These are phyloP conservation scores for Budorcas taxicolor DNA, from an alignment of 2,113 vertebrate genomes.

Conservation along the genomic window DNA sequence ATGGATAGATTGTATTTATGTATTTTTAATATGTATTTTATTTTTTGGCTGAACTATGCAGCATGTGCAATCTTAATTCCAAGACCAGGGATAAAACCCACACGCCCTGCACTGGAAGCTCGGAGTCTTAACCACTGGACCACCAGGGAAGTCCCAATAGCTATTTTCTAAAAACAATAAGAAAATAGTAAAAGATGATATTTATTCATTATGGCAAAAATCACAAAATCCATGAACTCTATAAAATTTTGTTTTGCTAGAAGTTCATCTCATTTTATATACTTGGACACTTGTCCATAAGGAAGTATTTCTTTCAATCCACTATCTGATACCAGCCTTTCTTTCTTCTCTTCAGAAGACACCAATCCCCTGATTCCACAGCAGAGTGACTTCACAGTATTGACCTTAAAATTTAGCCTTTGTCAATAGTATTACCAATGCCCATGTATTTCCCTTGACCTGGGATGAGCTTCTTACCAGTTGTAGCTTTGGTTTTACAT, in stretches of 20 bases:
- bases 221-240: neutral
- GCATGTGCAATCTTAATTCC: neutral
- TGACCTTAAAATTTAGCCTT: neutral
- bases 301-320: neutral
- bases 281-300: neutral
- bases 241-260: neutral
- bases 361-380: neutral
- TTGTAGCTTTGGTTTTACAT: neutral
- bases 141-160: neutral
- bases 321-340: neutral
- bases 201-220: neutral
- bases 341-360: neutral
- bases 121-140: neutral
- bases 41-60: neutral
- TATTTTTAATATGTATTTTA: neutral
- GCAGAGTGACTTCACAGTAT: neutral
- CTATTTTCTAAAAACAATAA: neutral
- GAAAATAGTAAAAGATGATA: neutral
- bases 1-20: neutral
- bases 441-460: neutral
- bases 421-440: neutral
- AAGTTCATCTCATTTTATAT: neutral
- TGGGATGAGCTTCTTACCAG: neutral
- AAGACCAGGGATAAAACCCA: neutral
- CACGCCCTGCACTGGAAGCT: neutral